Percentiles rank a stretch among this genome's conserved stretches.
phyloP scores from a whole-genome alignment of 2,113 vertebrate genomes.

The Pampusana beccarii region DNA sequence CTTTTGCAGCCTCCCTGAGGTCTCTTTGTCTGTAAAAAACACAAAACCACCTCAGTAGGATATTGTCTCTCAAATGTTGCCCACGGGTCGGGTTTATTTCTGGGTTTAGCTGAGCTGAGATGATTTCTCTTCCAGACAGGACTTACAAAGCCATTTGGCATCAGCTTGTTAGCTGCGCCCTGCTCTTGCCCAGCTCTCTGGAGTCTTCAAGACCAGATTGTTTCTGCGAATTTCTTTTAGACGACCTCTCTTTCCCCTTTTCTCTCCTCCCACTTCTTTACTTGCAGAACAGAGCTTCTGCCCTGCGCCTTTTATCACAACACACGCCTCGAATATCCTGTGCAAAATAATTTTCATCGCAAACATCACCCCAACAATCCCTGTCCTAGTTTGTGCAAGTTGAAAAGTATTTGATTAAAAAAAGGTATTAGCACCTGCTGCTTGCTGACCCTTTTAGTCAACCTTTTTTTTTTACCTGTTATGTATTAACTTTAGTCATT shows the following conservation, averaged over 20 bases:
- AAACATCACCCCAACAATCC: not conserved
- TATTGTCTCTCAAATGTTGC: fast-evolving
- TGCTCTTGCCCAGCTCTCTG: not conserved
- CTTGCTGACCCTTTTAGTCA: not conserved
- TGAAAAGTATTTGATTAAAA: not conserved
- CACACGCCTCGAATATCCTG: not conserved
- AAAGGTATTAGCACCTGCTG: not conserved
- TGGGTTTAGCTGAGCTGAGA: not conserved
- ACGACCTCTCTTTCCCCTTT: not conserved
- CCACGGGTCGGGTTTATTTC: not conserved
- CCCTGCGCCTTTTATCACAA: fast-evolving
- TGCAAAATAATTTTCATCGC: not conserved
- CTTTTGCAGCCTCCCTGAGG: not conserved
- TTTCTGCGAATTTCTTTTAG: not conserved
- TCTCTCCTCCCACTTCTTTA: not conserved
- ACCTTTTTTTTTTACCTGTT: not conserved
- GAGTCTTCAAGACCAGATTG: not conserved
- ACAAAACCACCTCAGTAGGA: not conserved
- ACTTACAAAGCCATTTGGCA: not conserved
- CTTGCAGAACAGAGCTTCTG: not conserved
- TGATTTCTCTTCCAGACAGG: not conserved
- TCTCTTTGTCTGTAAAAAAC: not conserved
- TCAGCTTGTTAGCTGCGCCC: not conserved
- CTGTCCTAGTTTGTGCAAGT: not conserved
- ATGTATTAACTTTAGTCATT: not conserved